Conservation (phyloP, 2,797 vertebrate genomes). For the Phataginus tetradactyla region DNA sequence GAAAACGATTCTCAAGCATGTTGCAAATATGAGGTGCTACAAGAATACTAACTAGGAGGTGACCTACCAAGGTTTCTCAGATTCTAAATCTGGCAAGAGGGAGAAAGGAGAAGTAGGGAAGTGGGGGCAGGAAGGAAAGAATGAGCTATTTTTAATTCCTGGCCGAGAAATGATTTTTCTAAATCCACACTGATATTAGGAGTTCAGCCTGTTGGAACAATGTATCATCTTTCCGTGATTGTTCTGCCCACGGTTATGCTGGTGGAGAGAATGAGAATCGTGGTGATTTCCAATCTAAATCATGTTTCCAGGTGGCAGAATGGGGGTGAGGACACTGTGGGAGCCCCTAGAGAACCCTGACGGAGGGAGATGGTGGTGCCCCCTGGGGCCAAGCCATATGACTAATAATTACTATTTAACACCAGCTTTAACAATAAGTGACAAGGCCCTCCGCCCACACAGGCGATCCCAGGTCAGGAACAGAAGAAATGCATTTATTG, state of each 20-base stretch:
- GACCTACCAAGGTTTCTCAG: not conserved
- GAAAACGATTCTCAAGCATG: not conserved
- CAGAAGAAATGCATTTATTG: constrained; percentile 43
- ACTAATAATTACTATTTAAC: constrained; percentile 68
- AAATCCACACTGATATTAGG: constrained; percentile 41
- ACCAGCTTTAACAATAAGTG: constrained; percentile 43
- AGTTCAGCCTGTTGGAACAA: constrained; percentile 38
- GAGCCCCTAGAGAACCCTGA: not conserved
- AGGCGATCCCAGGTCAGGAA: constrained; percentile 29
- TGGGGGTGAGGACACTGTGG: fast-evolving
- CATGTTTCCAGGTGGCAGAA: not conserved
- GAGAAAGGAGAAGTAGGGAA: not conserved
- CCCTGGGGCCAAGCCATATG: not conserved
- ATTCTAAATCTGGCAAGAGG: constrained; percentile 62
- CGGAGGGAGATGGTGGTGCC: not conserved
- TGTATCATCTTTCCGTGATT: constrained; percentile 36
- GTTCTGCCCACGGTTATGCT: not conserved
- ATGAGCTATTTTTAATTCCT: constrained; percentile 71
- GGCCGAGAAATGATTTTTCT: constrained; percentile 28
- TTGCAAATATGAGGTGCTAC: not conserved
- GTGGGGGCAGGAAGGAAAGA: not conserved
- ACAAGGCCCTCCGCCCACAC: constrained; percentile 25
- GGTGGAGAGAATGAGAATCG: not conserved
- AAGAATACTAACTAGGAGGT: constrained; percentile 43
- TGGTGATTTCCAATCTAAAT: not conserved